Conservation (phyloP, 2,113 vertebrate genomes). For the Hassar affinis region DNA sequence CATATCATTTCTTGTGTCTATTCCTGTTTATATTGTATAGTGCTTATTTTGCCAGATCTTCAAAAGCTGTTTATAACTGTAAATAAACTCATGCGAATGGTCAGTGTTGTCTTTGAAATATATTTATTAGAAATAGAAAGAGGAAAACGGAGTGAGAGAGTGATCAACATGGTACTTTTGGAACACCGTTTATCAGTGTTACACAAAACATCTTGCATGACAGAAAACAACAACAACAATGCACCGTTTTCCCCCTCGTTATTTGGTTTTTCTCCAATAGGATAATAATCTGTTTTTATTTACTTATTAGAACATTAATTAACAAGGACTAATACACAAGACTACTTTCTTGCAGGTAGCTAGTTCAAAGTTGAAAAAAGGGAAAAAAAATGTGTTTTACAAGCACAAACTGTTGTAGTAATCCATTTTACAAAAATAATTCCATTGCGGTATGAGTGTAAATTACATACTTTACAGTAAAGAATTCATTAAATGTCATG, state of each 20-base stretch:
- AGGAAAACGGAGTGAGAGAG: neutral
- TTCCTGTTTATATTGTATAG: constrained; percentile 68
- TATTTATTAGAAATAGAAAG: constrained; percentile 31
- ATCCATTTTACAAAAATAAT: constrained; percentile 39
- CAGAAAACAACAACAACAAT: neutral
- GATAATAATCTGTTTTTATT: too few species aligned
- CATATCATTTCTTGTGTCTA: constrained; percentile 70
- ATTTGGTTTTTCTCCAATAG: constrained; percentile 2
- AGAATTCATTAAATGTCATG: constrained; percentile 7
- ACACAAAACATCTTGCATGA: constrained; percentile 15
- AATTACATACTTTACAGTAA: constrained; percentile 48
- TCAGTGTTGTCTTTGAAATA: constrained; percentile 32
- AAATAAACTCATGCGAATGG: constrained; percentile 70
- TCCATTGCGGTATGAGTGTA: constrained; percentile 35
- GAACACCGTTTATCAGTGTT: constrained; percentile 23
- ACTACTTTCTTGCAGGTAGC: constrained; percentile 25
- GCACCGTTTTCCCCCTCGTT: constrained; percentile 2
- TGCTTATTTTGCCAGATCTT: constrained; percentile 64
- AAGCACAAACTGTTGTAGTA: constrained; percentile 27
- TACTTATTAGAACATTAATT: constrained; percentile 4
- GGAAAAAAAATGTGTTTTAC: constrained; percentile 17
- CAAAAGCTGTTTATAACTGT: constrained; percentile 66
- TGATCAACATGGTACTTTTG: neutral
- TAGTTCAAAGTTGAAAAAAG: constrained; percentile 18
- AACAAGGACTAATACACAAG: constrained; percentile 21